A percentile compares a stretch with the other conserved stretches of the same genome.
Evolutionary conservation across 1,140 invertebrate genomes (phyloP).

Genomic region (Asbolus verrucosus): DNA sequence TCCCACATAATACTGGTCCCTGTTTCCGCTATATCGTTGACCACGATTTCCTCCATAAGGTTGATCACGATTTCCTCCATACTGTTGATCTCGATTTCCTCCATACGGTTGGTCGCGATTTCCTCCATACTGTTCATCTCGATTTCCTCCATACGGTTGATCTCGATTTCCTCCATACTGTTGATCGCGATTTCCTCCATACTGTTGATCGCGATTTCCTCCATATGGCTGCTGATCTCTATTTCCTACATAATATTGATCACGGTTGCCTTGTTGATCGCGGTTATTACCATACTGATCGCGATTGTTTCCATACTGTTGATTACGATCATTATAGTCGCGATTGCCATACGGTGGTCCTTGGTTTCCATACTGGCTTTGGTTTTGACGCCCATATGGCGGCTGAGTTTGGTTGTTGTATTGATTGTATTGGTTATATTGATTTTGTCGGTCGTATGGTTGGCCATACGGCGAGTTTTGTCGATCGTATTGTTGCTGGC

Average conservation of each 20-base stretch:
- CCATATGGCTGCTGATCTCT: conserved; percentile 21
- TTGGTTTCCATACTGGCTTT: conserved; percentile 36
- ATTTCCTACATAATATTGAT: conserved; percentile 18
- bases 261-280: conserved; percentile 27
- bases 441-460: conserved; percentile 15
- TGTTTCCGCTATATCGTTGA: conserved; percentile 45
- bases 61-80: conserved; percentile 2
- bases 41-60: conserved; percentile 1
- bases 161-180: conserved; percentile 11
- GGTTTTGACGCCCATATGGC: conserved; percentile 20
- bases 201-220: conserved; percentile 18
- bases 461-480: conserved; percentile 8
- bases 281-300: conserved; percentile 14
- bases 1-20: conserved; percentile 19
- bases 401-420: conserved; percentile 23
- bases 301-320: conserved; percentile 12
- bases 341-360: conserved; percentile 21
- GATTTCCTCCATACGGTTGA: conserved; percentile 21
- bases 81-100: conserved; percentile 36
- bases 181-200: conserved; percentile 26
- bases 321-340: conserved; percentile 17
- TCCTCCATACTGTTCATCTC: conserved; percentile 42
- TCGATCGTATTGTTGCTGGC: conserved; percentile 2
- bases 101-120: conserved; percentile 35
- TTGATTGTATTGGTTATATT: conserved; percentile 1